Evolutionary conservation across 2,797 vertebrate genomes (phyloP), one percentile per base, ranked within the genome.

Genomic region (Anisognathus igniventris): DNA sequence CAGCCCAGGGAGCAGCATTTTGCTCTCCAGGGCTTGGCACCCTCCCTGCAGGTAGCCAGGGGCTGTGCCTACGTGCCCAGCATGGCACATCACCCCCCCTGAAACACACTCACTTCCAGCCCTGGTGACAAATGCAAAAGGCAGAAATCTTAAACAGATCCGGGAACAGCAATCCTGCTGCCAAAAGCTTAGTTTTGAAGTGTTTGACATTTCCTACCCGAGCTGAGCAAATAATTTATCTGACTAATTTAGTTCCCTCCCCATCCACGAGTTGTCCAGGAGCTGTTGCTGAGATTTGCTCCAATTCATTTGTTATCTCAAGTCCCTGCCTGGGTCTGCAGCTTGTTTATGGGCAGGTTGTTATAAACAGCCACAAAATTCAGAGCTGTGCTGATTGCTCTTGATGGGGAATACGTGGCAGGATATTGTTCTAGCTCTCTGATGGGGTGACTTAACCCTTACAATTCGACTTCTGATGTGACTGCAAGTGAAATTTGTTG

Each of bases 161-260:
- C 33, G 1, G 91, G 82, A 94, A 96, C 84, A 92, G 89, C 93
- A 94, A 93, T 92, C 62, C 78, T 25, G 73, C 83, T 93, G 86
- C 95, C 95, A 88, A 96, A 96, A 96, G 91, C 92, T 95, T 72
- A 58, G 66, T 95, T 96, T 92, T 91, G 94, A 95, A 96, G 91
- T 27, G 73, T 95, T 75, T 97, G 94, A 96, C 91, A 95, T 96
- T 97, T 97, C 83, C 93, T 44, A 78, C 87, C 73, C 6, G 47
- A 75, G 91, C 35, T 88, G 93, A 96, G 95, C 92, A 92, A 92
- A 96, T 95, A 33, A 88, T 95, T 97, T 96, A 95, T 96, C 95
- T 94, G 95, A 96, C 94, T 96, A 95, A 97, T 97, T 96, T 93
- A 47, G 62, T 90, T 96, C 91, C 91, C 66, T 91, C 73, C 61